Conservation (phyloP, 2,113 vertebrate species). For the Dasyornis broadbenti region DNA sequence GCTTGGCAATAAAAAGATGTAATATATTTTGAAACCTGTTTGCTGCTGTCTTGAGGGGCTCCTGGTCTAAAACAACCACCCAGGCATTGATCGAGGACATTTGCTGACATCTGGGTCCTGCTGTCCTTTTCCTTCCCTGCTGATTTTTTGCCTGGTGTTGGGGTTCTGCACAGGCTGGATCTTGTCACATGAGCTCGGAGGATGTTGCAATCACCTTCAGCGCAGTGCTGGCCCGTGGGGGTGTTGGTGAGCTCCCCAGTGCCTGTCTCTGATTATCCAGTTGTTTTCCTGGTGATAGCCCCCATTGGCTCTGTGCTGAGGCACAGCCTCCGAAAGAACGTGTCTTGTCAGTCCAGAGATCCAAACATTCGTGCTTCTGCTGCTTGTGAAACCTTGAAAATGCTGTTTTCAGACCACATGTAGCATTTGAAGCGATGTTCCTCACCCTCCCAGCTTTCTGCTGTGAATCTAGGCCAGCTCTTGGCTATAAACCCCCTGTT, state of each 20-base stretch:
- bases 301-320: rapidly evolving
- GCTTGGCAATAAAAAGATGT: slow-evolving; percentile 79
- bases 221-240: background rate
- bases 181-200: background rate
- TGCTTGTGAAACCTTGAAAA: background rate
- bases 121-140: background rate
- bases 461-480: background rate
- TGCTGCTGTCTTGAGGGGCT: slow-evolving; percentile 66
- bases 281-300: background rate
- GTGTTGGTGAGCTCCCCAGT: background rate
- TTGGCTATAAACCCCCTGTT: background rate
- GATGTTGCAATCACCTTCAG: background rate
- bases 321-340: background rate
- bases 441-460: background rate
- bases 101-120: background rate
- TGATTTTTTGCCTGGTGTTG: background rate
- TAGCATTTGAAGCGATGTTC: background rate
- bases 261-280: background rate
- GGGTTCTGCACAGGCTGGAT: background rate
- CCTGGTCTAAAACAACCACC: background rate
- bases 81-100: rapidly evolving
- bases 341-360: background rate
- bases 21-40: slow-evolving; percentile 78
- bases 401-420: background rate
- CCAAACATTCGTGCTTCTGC: background rate